Evolutionary conservation across 2,113 vertebrate species (phyloP), one percentile per base, ranked within the genome.

Genomic region (Falco punctatus): DNA sequence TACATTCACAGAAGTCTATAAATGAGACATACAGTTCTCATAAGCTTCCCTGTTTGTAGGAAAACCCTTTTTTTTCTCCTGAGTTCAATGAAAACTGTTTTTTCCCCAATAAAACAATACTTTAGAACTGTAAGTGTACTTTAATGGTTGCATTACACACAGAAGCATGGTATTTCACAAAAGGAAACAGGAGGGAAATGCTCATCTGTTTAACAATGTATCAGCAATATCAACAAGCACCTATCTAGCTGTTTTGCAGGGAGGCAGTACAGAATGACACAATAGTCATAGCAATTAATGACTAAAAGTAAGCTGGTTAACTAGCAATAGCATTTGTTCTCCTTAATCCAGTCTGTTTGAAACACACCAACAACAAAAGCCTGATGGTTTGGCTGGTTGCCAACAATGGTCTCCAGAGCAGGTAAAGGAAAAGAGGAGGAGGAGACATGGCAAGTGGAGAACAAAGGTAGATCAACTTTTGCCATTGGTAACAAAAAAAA

Each of bases 101-200:
- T 97, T 97, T 35, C 0, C 62, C 81, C 78, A 5, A 0, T 4
- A 95, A 94, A 92, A 9, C 62, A 15, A 48, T 46, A 88, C 67
- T 87, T 96, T 93, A 91, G 96, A 98, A 95, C 81, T 95, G 1
- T 77, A 93, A 86, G 46, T 69, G 58, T 38, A 20, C 24, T 32
- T 81, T 62, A 86, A 46, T 16, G n/a, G 81, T 62, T 64, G 48
- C 62, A 77, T 92, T 74, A 79, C 38, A 58, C 82, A 88, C 26
- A 44, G 21, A 42, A 89, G 90, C 5, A 1, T 38, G 86, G 94
- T 42, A 92, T 96, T 97, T 96, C 95, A 61, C 94, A 81, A 94
- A 95, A 96, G 97, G 97, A 98, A 98, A 92, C 75, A 97, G 97
- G 93, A 98, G 97, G 97, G 95, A 98, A 98, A 97, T 83, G 67